These are phyloP conservation scores for Antidorcas marsupialis DNA, from an alignment of 2,113 vertebrate species.

Conservation along the genomic window DNA sequence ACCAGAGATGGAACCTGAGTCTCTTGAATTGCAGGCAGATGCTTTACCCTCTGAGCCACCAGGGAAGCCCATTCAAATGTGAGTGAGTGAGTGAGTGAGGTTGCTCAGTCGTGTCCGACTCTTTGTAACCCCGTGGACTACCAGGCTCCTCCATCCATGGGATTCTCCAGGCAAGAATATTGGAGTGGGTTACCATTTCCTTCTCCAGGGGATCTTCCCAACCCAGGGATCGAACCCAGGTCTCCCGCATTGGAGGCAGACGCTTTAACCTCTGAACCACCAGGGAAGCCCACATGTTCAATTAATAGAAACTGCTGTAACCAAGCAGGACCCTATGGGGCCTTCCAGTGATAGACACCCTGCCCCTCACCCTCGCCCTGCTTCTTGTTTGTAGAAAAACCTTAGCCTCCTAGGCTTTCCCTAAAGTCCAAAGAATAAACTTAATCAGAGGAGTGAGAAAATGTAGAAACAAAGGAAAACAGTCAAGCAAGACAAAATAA, in stretches of 20 bases:
- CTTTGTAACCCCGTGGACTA: too few species aligned
- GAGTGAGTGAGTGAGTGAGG: too few species aligned
- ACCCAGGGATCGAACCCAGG: too few species aligned
- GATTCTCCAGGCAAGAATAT: too few species aligned
- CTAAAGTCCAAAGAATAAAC: not conserved
- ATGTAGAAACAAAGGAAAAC: not conserved
- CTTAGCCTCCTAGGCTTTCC: not conserved
- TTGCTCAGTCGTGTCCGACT: too few species aligned
- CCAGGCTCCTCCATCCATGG: too few species aligned
- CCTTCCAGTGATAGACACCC: not conserved
- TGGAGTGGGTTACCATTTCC: too few species aligned
- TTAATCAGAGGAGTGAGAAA: not conserved
- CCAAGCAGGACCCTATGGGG: not conserved
- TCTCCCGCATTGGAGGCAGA: too few species aligned
- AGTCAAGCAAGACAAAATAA: not conserved
- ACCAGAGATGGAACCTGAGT: fast-evolving
- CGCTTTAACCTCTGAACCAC: too few species aligned
- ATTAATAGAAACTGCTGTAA: not conserved
- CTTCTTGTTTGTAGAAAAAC: not conserved
- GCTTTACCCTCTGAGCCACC: not conserved
- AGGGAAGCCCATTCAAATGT: not conserved
- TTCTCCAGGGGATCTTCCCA: too few species aligned
- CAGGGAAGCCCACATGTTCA: not conserved
- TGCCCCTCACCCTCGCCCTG: not conserved
- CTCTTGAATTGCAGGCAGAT: not conserved